phyloP scores from a whole-genome alignment of 2,797 vertebrate genomes.

The Melanotaenia boesemani region DNA sequence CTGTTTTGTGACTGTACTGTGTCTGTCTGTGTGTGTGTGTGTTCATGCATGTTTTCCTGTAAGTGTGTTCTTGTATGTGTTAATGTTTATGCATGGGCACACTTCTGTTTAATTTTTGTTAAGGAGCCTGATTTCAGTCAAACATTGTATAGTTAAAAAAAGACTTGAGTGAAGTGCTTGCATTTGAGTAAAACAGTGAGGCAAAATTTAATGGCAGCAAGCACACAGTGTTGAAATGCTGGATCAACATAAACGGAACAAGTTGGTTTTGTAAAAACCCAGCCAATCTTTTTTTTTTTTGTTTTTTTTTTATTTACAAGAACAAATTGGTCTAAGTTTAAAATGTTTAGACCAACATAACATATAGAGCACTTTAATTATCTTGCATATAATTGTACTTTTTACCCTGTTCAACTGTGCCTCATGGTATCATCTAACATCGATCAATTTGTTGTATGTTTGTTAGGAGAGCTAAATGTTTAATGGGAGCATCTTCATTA shows the following conservation, averaged over 20 bases:
- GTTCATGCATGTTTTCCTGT: constrained; percentile 25
- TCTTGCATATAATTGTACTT: not conserved
- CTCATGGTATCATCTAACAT: not conserved
- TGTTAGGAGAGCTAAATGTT: not conserved
- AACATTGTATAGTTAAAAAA: constrained; percentile 30
- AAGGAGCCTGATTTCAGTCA: constrained; percentile 27
- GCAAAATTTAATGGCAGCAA: constrained; percentile 1
- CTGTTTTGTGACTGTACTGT: constrained; percentile 49
- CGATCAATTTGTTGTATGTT: not conserved
- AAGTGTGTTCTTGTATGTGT: constrained; percentile 16
- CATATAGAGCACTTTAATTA: not conserved
- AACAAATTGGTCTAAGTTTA: not conserved
- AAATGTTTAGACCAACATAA: not conserved
- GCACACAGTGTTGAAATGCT: not conserved
- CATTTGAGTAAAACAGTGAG: constrained; percentile 6
- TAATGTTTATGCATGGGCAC: constrained; percentile 45
- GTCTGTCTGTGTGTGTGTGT: constrained; percentile 27
- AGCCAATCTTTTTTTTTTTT: not conserved
- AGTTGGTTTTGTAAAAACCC: not conserved
- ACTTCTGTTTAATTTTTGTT: constrained; percentile 42
- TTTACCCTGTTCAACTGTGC: not conserved
- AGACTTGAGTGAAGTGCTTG: constrained; percentile 5
- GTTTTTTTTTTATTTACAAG: not conserved
- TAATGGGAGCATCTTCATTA: not conserved
- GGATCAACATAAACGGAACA: not conserved